Percentiles rank a stretch among this genome's conserved stretches.
These are phyloP conservation scores for Aphrophora alni DNA, from an alignment of 2,888 invertebrate genomes.

Conservation along the genomic window DNA sequence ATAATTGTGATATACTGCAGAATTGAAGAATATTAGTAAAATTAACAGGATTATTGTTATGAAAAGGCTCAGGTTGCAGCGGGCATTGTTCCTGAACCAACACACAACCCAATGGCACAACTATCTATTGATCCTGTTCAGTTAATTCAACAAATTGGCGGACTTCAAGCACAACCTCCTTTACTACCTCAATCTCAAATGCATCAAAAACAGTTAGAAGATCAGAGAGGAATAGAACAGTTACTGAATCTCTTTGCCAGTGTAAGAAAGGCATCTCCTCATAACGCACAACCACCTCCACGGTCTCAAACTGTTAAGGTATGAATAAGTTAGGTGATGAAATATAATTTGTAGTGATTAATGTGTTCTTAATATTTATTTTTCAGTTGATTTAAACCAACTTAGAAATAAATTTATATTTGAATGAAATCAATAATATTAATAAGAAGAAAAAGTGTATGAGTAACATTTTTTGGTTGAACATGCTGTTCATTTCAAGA, in stretches of 20 bases:
- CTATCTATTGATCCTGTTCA: slow-evolving; percentile 61
- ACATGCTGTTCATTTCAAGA: too few species aligned
- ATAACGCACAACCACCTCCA: background rate
- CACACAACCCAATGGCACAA: slow-evolving; percentile 43
- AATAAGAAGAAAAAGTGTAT: too few species aligned
- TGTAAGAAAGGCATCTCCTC: background rate
- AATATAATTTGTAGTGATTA: too few species aligned
- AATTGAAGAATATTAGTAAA: too few species aligned
- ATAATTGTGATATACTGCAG: too few species aligned
- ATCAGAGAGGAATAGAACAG: slow-evolving; percentile 21
- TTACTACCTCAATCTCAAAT: background rate
- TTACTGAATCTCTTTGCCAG: slow-evolving; percentile 13
- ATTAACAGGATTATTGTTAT: background rate
- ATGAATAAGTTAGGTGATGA: too few species aligned
- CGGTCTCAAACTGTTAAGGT: background rate
- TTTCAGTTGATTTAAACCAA: too few species aligned
- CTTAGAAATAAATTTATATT: too few species aligned
- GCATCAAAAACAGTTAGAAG: slow-evolving; percentile 56
- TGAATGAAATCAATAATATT: too few species aligned
- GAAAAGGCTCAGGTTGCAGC: background rate
- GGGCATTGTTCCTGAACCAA: background rate
- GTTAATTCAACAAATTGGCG: slow-evolving; percentile 61
- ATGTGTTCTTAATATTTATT: too few species aligned
- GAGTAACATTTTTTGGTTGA: too few species aligned
- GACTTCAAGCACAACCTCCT: slow-evolving; percentile 43